Evolutionary conservation across 2,113 vertebrate genomes (phyloP).

Genomic region (Saiga tatarica): DNA sequence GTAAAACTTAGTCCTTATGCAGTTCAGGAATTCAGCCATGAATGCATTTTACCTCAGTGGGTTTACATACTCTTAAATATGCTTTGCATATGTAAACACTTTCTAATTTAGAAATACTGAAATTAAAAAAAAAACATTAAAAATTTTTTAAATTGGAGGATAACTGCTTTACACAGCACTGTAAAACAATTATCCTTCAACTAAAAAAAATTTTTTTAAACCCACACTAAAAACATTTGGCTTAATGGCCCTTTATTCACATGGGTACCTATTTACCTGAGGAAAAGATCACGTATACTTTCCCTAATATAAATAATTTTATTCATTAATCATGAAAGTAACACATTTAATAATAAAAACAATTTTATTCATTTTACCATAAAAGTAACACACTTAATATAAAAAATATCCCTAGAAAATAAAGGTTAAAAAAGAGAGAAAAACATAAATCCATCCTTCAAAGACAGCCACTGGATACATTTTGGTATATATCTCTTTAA

Average conservation of each 20-base stretch:
- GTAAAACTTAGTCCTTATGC: background rate
- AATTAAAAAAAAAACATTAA: background rate
- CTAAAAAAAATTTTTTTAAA: background rate
- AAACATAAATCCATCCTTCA: background rate
- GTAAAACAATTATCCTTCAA: background rate
- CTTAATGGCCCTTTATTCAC: constrained; percentile 1
- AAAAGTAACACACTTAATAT: background rate
- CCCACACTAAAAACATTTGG: background rate
- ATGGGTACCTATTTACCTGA: background rate
- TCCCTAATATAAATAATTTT: background rate
- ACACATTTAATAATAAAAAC: constrained; percentile 22
- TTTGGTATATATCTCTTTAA: background rate
- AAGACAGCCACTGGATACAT: background rate
- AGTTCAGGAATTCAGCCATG: background rate
- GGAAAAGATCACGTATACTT: background rate
- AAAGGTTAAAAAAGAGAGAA: background rate
- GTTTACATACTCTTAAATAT: background rate
- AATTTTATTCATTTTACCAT: background rate
- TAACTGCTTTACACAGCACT: background rate
- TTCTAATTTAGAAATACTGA: constrained; percentile 39
- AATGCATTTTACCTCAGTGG: background rate
- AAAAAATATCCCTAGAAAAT: background rate
- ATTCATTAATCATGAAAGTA: constrained; percentile 18
- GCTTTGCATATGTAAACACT: background rate
- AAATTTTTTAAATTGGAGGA: background rate